Evolutionary conservation across 1,140 invertebrate species (phyloP), one percentile per base, ranked within the genome.

Genomic region (Pseudomyrmex dendroicus): DNA sequence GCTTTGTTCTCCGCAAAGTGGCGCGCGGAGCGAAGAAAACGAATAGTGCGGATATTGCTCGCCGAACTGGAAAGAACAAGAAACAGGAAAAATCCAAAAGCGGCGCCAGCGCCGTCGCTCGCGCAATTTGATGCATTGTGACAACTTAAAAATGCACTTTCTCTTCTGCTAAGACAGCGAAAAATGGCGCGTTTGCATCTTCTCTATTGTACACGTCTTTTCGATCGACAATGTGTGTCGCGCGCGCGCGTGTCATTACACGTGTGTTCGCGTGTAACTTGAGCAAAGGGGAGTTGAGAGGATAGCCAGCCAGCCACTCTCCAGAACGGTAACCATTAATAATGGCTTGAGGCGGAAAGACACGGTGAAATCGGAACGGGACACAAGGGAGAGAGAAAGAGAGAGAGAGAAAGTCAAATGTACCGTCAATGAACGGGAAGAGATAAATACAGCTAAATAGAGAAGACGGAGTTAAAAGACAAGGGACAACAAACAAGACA

Each of bases 261-360:
- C 20, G 25, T 62, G 54, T 84, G n/a, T 61, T 57, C 61, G 35
- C 15, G 59, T 78, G 50, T 64, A 54, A 56, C 50, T 50, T 9
- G 35, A 67, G 63, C 66, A 68, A 66, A 48, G 62, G 52, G 57
- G 15, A 54, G 10, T 57, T 10, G 54, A 64, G 78, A 4, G 46
- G 62, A 35, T 35, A 35, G 17, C 35, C 9, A 35, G 17, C 35
- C 9, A 20, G 85, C 59, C 64, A 22, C 59, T 52, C 70, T 64
- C 20, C 56, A 52, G n/a, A 68, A 76, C 17, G 52, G 46, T 80
- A 35, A 70, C 70, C 84, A 84, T 89, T 88, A 89, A 89, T 89
- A 88, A 88, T 83, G 68, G 25, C 44, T 15, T 22, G 48, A 50
- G 48, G 25, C 52, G 35, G 61, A 57, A 52, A 61, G 22, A 62